Base-by-base conservation (phyloP, 1,140 invertebrate genomes). In the Lordiphosa collinella region DNA sequence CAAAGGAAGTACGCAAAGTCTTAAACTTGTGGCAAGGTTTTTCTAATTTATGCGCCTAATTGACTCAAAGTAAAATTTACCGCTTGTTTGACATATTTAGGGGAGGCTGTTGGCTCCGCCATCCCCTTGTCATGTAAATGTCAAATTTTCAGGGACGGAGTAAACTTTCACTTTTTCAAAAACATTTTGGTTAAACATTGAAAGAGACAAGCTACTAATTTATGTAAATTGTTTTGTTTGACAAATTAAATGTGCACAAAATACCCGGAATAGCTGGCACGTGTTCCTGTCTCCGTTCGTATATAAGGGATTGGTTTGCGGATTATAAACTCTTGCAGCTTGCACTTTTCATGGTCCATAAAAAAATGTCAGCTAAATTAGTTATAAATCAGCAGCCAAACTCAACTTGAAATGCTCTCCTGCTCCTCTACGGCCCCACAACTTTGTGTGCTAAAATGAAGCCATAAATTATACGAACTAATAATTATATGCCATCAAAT, bases 401-500 rank as follows among this genome's bases (percentile, higher is more conserved):
- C 32, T 46, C 34, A 40, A 50, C 43, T 59, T 50, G 46, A 52
- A 66, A 65, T 60, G 61, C 40, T 29, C 7, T 4, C 5, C 14
- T 8, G 4, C 36, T 37, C 4, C 16, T 7, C 12, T 29, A 32
- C 34, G 34, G 32, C 47, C 47, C 47, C 49, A 18, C 68, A 80
- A 79, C 71, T 82, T 80, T 80, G 76, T 71, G 52, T 52, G 61
- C 61, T 52, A 71, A 80, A 76, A 80, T 82, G 66, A 82, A 76
- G 71, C 48, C 76, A 80, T 80, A 82, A 80, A 80, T 80, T 82
- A 82, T 80, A 80, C 76, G 76, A 82, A 76, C 76, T 80, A 80
- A 80, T 80, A 80, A 80, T 80, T 80, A 82, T 82, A 76, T 82
- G 76, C 76, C 76, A 71, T 80, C 76, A 80, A 80, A 80, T 67